Evolutionary conservation across 2,888 invertebrate genomes (phyloP), one percentile per base, ranked within the genome.

Genomic region (Sarcophaga subvicina): DNA sequence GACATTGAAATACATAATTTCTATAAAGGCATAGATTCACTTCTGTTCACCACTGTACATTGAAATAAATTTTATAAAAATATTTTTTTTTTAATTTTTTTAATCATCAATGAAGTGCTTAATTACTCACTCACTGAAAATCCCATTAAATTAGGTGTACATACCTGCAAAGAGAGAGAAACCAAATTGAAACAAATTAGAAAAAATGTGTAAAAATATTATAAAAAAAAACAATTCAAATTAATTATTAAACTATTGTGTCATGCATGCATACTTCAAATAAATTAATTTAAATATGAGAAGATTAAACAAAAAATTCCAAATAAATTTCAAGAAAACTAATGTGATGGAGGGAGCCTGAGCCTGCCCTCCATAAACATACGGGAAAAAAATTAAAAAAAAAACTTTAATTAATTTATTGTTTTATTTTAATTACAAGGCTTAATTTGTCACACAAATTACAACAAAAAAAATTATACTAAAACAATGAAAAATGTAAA

Each of bases 1-100:
- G 37, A 37, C 10, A 37, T 10, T 37, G 37, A 37, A 8, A 37
- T 8, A 37, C 8, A 37, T 10, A 37, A 37, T 0, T 37, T 10
- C 2, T 37, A 37, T 37, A 37, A 1, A 0, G 8, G 37, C 37
- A 8, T 37, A 0, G 1, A 37, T 10, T 37, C 10, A 54, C 54
- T 54, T 54, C 5, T 54, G 12, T 54, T 54, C 0, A 0, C 17
- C 54, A 54, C 37, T 37, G 37, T 37, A 37, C 37, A 37, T 10
- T 2, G 8, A 37, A 37, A 10, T 37, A 10, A 37, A 0, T 8
- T 37, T 8, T 0, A 37, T 10, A 37, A 37, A 37, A 37, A 37
- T 37, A 22, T 73, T 63, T 73, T 45, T 37, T 20, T 27, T 45
- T 45, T 25, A 59, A 45, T 77, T 67, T 64, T 59, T 54, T 14